Conservation (phyloP, 2,797 vertebrate species). For the Nothura maculosa region DNA sequence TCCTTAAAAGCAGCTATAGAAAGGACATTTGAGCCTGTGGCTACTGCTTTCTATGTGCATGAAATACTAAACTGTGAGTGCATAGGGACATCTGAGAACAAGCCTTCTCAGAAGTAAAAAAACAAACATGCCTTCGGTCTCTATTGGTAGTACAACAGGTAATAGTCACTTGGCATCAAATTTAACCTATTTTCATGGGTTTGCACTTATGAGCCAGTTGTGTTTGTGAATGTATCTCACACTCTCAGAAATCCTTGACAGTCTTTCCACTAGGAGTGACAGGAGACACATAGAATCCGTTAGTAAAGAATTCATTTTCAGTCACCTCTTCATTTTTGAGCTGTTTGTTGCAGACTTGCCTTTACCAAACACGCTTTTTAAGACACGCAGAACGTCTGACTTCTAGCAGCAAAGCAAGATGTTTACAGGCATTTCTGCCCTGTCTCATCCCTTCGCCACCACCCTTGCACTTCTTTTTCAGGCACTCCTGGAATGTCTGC, state of each 20-base stretch:
- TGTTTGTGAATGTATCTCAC: neutral
- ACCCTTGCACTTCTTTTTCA: neutral
- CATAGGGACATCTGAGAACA: neutral
- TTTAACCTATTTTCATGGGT: neutral
- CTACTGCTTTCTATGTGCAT: conserved; percentile 7
- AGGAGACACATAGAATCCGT: neutral
- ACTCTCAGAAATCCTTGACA: neutral
- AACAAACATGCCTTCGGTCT: neutral
- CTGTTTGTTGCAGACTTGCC: neutral
- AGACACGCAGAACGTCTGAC: neutral
- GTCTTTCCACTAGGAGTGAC: neutral
- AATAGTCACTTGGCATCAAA: neutral
- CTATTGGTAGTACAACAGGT: neutral
- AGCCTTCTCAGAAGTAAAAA: neutral
- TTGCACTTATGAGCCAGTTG: neutral
- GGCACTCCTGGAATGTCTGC: neutral
- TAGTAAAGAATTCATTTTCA: neutral
- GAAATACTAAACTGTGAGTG: conserved; percentile 31
- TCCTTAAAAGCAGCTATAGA: neutral
- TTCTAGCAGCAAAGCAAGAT: neutral
- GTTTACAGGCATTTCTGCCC: neutral
- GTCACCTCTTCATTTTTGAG: neutral
- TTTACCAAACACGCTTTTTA: neutral
- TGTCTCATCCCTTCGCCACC: neutral
- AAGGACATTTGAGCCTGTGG: conserved; percentile 19